phyloP scores from a whole-genome alignment of 2,113 vertebrate species.

The Galemys pyrenaicus region DNA sequence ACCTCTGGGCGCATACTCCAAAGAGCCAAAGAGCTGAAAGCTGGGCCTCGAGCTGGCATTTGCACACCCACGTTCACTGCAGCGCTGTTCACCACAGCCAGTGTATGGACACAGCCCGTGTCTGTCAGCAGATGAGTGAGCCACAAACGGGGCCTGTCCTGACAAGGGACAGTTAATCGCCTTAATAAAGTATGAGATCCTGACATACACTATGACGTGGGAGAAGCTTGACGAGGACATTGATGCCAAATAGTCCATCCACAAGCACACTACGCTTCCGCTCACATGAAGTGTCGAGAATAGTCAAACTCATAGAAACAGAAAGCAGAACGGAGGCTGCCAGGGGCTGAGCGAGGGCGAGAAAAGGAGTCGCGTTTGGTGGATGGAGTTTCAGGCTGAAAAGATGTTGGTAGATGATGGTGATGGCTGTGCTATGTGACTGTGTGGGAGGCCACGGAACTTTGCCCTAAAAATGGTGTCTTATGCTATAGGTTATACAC shows the following conservation, averaged over 20 bases:
- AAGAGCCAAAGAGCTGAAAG: neutral
- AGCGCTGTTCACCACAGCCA: neutral
- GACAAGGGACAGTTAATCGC: neutral
- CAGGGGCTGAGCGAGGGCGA: neutral
- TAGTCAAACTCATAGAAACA: neutral
- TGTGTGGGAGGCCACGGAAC: neutral
- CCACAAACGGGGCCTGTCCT: fast-evolving
- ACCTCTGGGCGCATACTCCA: neutral
- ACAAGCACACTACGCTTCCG: neutral
- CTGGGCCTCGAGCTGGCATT: neutral
- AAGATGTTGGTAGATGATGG: neutral
- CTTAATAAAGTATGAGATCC: neutral
- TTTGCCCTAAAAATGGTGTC: neutral
- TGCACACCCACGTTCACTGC: neutral
- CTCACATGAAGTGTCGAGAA: fast-evolving
- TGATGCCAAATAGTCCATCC: neutral
- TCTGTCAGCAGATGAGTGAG: neutral
- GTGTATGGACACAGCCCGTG: neutral
- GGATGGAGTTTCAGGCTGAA: neutral
- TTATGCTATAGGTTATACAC: neutral
- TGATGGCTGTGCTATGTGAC: fast-evolving
- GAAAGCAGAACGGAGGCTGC: no score
- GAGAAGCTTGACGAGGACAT: no score
- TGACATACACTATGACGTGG: neutral
- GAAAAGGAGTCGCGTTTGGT: fast-evolving